Evolutionary conservation across 2,888 invertebrate genomes (phyloP).

Genomic region (Lasioglossum zephyrum): DNA sequence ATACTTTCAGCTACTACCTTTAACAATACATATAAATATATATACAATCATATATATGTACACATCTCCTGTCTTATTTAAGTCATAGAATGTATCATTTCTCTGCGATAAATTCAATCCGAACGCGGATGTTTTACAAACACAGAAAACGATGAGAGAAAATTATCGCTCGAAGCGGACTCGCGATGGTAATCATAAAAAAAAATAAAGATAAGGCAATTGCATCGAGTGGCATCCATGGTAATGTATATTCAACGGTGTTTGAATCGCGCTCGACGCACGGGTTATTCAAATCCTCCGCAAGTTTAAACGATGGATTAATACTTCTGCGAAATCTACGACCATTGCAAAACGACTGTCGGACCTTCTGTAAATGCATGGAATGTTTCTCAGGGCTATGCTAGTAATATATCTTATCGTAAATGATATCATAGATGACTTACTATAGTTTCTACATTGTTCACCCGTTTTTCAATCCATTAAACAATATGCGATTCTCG

Average conservation of each 20-base stretch:
- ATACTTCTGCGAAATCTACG: constrained; percentile 42
- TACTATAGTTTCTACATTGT: constrained; percentile 15
- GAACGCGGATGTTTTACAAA: constrained; percentile 49
- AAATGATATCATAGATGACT: constrained; percentile 49
- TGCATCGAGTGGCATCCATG: constrained; percentile 62
- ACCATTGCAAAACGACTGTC: constrained; percentile 26
- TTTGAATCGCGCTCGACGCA: constrained; percentile 42
- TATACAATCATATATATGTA: constrained; percentile 28
- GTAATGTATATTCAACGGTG: constrained; percentile 59
- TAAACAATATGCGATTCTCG: neutral
- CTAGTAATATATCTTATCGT: constrained; percentile 52
- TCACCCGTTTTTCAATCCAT: neutral
- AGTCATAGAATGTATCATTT: constrained; percentile 57
- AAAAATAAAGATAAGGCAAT: constrained; percentile 57
- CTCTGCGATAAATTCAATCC: constrained; percentile 55
- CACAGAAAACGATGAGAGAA: neutral
- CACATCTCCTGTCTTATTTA: constrained; percentile 63
- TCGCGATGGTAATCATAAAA: constrained; percentile 61
- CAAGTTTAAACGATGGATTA: constrained; percentile 64
- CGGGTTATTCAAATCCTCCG: constrained; percentile 32
- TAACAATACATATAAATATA: constrained; percentile 60
- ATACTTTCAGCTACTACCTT: constrained; percentile 66
- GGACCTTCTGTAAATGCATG: constrained; percentile 68
- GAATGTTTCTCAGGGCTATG: constrained; percentile 61
- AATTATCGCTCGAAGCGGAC: constrained; percentile 56